Evolutionary conservation across 2,888 invertebrate species (phyloP), one percentile per base, ranked within the genome.

Genomic region (Drosophila lacicola): DNA sequence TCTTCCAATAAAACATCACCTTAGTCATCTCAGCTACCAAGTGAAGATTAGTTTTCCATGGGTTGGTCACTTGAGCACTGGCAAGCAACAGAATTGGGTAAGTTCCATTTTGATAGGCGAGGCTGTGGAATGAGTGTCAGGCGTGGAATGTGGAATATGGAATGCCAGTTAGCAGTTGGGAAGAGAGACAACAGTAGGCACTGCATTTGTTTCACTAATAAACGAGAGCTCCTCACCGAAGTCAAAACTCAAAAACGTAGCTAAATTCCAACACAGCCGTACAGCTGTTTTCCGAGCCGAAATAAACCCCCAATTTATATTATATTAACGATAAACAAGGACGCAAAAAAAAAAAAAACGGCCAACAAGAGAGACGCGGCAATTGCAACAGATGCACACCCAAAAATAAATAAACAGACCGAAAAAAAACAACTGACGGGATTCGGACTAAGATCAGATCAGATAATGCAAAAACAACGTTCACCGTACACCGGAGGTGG

Each of bases 391-490:
- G 5, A 21, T 21, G 21, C 19, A 14, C 13, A 53, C 14, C 14
- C 2, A n/a, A 33, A 29, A 29, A 29, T 29, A 29, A 25, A 0
- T 8, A 29, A 8, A 29, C 29, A 29, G 29, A 29, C 29, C 8
- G 29, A 1, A 4, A 21, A 5, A 21, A 25, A 25, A 25, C 8
- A 29, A 29, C 8, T 8, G 8, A 29, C 29, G 29, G 29, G 29
- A 29, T 29, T 8, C 2, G 29, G 8, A 29, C 29, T 2, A 6
- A 8, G 29, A 17, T 17, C 17, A 29, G 25, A 29, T 34, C 19
- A 44, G n/a, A 51, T 51, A 17, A 85, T 87, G 77, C 80, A 82
- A 21, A 84, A 85, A 8, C 85, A 68, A 45, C 85, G 82, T 19
- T 87, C 77, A 5, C 85, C 82, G 2, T 83, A 72, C 42, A 82